phyloP scores from a whole-genome alignment of 64 coral and sea anemone species.

The Pocillopora verrucosa region DNA sequence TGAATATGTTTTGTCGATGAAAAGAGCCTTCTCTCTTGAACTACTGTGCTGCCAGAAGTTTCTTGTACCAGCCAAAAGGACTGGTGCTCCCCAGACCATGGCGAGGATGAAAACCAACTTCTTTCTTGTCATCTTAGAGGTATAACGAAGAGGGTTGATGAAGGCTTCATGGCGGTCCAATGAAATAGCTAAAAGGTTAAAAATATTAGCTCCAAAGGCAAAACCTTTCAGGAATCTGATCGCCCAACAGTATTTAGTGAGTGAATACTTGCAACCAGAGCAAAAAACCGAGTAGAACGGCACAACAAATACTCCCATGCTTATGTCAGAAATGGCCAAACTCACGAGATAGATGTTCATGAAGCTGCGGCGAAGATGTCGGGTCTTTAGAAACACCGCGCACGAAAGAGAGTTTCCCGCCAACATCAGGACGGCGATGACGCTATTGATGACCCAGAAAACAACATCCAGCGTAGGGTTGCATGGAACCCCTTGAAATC shows the following conservation, averaged over 20 bases:
- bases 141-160: constrained; percentile 7
- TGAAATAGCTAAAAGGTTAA: constrained; percentile 27
- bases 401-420: background rate
- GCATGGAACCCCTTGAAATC: background rate
- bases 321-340: constrained; percentile 36
- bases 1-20: constrained; percentile 4
- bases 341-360: constrained; percentile 69
- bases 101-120: background rate
- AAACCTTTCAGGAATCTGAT: constrained; percentile 17
- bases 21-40: background rate
- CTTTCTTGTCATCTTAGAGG: constrained; percentile 24
- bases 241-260: background rate
- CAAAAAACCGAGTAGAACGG: constrained; percentile 53
- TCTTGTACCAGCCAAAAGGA: background rate
- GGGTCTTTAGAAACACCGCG: background rate
- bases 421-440: no score
- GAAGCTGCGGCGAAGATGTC: constrained; percentile 25
- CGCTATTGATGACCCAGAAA: no score
- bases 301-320: constrained; percentile 40
- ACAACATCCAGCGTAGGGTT: no score
- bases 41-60: background rate
- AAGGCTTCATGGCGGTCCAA: constrained; percentile 29
- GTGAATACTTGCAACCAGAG: constrained; percentile 17
- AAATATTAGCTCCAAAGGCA: background rate
- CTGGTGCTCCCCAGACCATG: constrained; percentile 9